Evolutionary conservation across 1,140 invertebrate species (phyloP).

Genomic region (roundworm (Caenorhabditis elegans)): WBcel235 BX284602.5:7909001-7909500

Average conservation of each 20-base stretch:
- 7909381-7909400: conserved; percentile 26
- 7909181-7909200: too few species aligned
- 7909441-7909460: conserved; percentile 13
- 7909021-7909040: too few species aligned
- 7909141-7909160: neutral
- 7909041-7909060: too few species aligned
- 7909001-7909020: too few species aligned
- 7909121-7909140: conserved; percentile 22
- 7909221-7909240: too few species aligned
- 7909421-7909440: conserved; percentile 9
- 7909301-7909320: neutral
- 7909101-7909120: conserved; percentile 6
- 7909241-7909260: too few species aligned
- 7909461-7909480: neutral
- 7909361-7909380: conserved; percentile 24
- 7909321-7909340: neutral
- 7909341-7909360: conserved; percentile 15
- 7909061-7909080: neutral
- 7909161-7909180: neutral
- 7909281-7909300: too few species aligned
- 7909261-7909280: too few species aligned
- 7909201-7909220: too few species aligned
- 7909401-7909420: conserved; percentile 30
- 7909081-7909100: neutral
- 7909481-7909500: neutral